A percentile compares a stretch with the other conserved stretches of the same genome.
Conservation (phyloP, 2,113 vertebrate genomes). For the Crocuta crocuta region DNA sequence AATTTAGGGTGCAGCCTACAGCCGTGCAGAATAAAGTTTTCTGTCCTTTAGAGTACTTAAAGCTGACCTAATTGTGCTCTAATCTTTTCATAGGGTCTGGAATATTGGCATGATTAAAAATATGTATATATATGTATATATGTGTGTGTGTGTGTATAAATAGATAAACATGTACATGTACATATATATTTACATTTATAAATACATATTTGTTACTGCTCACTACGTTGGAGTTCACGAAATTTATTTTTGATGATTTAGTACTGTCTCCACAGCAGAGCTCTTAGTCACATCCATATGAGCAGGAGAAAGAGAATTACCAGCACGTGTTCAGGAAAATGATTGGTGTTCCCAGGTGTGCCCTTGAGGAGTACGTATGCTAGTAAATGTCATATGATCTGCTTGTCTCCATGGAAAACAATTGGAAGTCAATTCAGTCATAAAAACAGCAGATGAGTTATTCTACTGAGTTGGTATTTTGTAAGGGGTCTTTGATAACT, state of each 20-base stretch:
- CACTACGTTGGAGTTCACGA: not conserved
- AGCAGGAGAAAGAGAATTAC: not conserved
- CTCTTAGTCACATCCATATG: not conserved
- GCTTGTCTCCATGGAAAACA: not conserved
- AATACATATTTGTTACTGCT: not conserved
- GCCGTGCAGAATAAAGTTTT: not conserved
- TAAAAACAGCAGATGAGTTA: slow-evolving; percentile 21
- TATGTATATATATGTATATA: no score
- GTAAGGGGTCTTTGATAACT: not conserved
- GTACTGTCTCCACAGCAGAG: not conserved
- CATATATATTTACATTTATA: not conserved
- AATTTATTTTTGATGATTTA: not conserved
- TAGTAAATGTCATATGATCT: not conserved
- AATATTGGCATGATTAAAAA: not conserved
- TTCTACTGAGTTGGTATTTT: not conserved
- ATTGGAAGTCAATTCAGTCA: slow-evolving; percentile 19
- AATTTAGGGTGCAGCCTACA: not conserved
- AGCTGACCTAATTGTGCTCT: not conserved
- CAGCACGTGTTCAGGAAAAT: not conserved
- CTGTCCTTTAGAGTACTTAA: not conserved
- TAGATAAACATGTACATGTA: no score
- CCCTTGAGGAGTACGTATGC: not conserved
- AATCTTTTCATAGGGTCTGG: not conserved
- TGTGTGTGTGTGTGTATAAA: no score
- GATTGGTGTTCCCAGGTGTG: not conserved